phyloP scores from a whole-genome alignment of 1,140 invertebrate species.

The Cyrtorhinus lividipennis region DNA sequence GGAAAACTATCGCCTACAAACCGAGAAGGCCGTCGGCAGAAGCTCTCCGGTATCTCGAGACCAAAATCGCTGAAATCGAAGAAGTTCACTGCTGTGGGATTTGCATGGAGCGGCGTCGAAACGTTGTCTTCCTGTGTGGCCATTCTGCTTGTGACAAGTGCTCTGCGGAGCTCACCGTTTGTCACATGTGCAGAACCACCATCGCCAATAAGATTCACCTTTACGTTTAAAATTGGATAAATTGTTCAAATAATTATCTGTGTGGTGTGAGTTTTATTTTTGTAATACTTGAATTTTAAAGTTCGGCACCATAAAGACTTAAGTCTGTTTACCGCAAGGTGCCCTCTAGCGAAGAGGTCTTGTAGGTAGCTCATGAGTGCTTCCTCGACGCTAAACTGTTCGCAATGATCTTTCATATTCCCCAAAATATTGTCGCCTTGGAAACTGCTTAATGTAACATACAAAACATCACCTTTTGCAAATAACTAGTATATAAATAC shows the following conservation, averaged over 20 bases:
- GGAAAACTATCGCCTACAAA: constrained; percentile 34
- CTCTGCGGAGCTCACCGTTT: constrained; percentile 62
- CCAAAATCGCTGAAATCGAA: constrained; percentile 74
- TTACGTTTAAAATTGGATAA: constrained; percentile 30
- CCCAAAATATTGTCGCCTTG: too few species aligned
- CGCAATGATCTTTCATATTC: too few species aligned
- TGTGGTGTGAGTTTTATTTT: neutral
- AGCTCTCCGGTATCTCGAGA: constrained; percentile 60
- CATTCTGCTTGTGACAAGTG: constrained; percentile 75
- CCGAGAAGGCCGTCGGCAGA: constrained; percentile 43
- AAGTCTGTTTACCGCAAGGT: too few species aligned
- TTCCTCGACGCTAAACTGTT: too few species aligned
- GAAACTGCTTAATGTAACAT: too few species aligned
- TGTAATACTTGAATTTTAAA: too few species aligned
- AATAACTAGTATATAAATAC: too few species aligned
- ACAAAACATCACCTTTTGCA: too few species aligned
- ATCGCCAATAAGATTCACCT: constrained; percentile 81
- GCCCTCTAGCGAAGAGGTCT: too few species aligned
- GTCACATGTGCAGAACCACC: constrained; percentile 83
- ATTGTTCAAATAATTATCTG: too few species aligned
- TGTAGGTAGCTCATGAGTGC: too few species aligned
- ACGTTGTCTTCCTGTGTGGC: constrained; percentile 77
- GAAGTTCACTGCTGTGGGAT: constrained; percentile 65
- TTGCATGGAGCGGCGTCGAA: constrained; percentile 61
- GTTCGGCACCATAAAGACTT: too few species aligned